phyloP scores from a whole-genome alignment of 2,797 vertebrate species.

The Myotis pilosus region DNA sequence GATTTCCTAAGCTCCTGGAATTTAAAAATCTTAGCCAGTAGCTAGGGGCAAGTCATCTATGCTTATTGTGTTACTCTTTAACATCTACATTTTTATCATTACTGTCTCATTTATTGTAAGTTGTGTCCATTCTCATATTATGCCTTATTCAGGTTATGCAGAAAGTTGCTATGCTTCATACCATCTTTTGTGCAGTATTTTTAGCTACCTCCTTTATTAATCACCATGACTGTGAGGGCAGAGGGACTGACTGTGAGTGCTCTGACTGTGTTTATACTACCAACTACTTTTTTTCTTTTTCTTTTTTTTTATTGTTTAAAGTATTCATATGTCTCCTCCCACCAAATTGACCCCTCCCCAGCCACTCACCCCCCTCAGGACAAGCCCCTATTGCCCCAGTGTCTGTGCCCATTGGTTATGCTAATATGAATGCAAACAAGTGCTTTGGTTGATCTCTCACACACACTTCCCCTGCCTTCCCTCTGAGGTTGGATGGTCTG shows the following conservation, averaged over 20 bases:
- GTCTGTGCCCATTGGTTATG: too few species aligned
- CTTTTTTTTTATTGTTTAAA: too few species aligned
- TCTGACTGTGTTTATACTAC: background rate
- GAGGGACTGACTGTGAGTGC: background rate
- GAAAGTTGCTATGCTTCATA: background rate
- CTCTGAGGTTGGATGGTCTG: too few species aligned
- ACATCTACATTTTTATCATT: conserved; percentile 1
- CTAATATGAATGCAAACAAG: too few species aligned
- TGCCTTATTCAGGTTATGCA: background rate
- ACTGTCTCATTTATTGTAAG: background rate
- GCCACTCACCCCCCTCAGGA: too few species aligned
- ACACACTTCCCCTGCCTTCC: too few species aligned
- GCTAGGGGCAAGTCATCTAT: conserved; percentile 37
- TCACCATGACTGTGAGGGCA: conserved; percentile 1
- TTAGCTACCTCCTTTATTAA: conserved; percentile 38
- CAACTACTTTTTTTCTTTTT: too few species aligned
- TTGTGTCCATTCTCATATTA: background rate
- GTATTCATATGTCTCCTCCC: too few species aligned
- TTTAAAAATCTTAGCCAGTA: conserved; percentile 53
- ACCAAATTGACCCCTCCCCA: too few species aligned
- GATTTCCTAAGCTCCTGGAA: conserved; percentile 54
- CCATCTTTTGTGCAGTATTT: conserved; percentile 33
- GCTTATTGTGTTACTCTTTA: conserved; percentile 32
- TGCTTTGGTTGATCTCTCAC: too few species aligned
- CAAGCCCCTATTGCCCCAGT: too few species aligned